A percentile compares a stretch with the other conserved stretches of the same genome.
Evolutionary conservation across 2,113 vertebrate species (phyloP).

Genomic region (Anser brachyrhynchus): DNA sequence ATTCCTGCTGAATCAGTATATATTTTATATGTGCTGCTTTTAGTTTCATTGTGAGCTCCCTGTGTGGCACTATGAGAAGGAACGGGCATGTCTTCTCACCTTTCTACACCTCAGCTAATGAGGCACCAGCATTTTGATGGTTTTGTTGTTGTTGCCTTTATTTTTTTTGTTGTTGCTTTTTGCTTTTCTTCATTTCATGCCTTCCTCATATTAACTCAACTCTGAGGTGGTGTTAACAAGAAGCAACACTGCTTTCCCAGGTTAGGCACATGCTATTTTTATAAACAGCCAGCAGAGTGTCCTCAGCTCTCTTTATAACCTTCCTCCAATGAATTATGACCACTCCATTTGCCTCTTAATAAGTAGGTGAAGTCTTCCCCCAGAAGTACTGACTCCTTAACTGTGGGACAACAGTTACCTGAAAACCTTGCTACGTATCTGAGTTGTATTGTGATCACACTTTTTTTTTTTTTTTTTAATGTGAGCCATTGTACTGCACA

Average conservation of each 20-base stretch:
- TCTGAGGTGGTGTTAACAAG: not conserved
- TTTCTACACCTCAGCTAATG: not conserved
- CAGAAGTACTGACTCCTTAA: not conserved
- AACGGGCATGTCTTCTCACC: not conserved
- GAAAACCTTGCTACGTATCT: not conserved
- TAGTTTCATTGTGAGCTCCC: not conserved
- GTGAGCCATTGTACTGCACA: not conserved
- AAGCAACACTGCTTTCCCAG: not conserved
- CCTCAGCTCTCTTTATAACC: not conserved
- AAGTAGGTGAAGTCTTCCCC: not conserved
- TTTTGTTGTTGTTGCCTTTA: no score
- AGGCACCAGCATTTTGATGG: not conserved
- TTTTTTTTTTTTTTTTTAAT: no score
- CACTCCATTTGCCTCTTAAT: not conserved
- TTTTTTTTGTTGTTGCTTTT: not conserved
- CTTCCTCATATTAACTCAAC: not conserved
- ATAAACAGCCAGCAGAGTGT: not conserved
- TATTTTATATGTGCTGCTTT: not conserved
- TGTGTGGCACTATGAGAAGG: not conserved
- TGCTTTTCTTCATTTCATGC: not conserved
- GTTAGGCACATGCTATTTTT: not conserved
- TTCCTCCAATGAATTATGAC: not conserved
- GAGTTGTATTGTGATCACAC: not conserved
- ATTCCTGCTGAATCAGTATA: not conserved
- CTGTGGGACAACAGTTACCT: not conserved